These are phyloP conservation scores for Diabrotica undecimpunctata DNA, from an alignment of 1,140 invertebrate genomes.

Conservation along the genomic window DNA sequence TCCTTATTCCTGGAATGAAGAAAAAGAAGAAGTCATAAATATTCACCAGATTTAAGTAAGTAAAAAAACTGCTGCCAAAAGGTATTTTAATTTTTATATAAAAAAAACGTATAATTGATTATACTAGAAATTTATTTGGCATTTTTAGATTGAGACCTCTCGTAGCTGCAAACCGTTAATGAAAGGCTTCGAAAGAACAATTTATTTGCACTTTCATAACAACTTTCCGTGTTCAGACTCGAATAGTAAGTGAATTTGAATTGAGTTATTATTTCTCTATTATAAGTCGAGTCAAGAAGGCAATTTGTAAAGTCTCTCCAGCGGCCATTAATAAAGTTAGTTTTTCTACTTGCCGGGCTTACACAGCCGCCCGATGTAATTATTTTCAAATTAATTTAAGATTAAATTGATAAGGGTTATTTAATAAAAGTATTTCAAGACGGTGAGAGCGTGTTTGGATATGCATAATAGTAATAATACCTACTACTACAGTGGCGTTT, in stretches of 20 bases:
- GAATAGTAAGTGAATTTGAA: slow-evolving; percentile 7
- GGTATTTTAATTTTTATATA: neutral
- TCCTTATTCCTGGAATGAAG: too few species aligned
- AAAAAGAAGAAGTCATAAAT: neutral
- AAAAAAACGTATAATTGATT: neutral
- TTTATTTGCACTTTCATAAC: neutral
- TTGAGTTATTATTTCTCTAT: slow-evolving; percentile 30
- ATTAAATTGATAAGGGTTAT: slow-evolving; percentile 16
- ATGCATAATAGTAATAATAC: neutral
- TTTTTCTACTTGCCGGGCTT: neutral
- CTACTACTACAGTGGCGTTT: too few species aligned
- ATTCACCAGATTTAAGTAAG: neutral
- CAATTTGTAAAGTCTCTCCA: slow-evolving; percentile 5
- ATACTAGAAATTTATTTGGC: neutral
- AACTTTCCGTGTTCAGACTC: neutral
- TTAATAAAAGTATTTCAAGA: slow-evolving; percentile 1
- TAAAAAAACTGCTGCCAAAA: neutral
- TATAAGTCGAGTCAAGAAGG: slow-evolving; percentile 13
- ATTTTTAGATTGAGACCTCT: neutral
- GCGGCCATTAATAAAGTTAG: slow-evolving; percentile 13
- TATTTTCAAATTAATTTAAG: slow-evolving; percentile 15
- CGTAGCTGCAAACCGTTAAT: too few species aligned
- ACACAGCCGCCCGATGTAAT: slow-evolving; percentile 6
- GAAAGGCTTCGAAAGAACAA: too few species aligned
- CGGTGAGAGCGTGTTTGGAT: neutral